Conservation (phyloP, 2,888 invertebrate genomes). For the Escarpia spicata region DNA sequence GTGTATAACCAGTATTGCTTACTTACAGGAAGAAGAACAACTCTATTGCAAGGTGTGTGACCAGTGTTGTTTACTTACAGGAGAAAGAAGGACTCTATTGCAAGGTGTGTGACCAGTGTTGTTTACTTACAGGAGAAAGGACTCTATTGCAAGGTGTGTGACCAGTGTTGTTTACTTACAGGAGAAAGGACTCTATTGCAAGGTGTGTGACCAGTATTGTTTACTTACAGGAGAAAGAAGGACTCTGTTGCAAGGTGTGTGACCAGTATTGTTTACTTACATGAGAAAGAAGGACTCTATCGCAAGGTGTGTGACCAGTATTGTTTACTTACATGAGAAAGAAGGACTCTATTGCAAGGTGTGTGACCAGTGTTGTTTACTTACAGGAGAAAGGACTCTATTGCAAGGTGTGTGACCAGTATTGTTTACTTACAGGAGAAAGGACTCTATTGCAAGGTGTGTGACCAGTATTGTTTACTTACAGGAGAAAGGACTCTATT, state of each 20-base stretch:
- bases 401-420: conserved; percentile 72
- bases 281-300: conserved; percentile 71
- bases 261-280: conserved; percentile 68
- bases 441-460: conserved; percentile 71
- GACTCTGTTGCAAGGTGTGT: conserved; percentile 71
- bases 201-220: conserved; percentile 71
- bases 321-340: conserved; percentile 66
- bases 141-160: conserved; percentile 71
- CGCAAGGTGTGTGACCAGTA: conserved; percentile 72
- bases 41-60: conserved; percentile 72
- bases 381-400: conserved; percentile 68
- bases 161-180: conserved; percentile 67
- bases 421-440: conserved; percentile 67
- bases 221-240: conserved; percentile 67
- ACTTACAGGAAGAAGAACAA: conserved; percentile 68
- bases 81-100: conserved; percentile 72
- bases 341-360: conserved; percentile 71
- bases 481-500: conserved; percentile 70
- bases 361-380: conserved; percentile 70
- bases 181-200: conserved; percentile 71
- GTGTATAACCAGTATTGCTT: conserved; percentile 71
- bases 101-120: conserved; percentile 72
- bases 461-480: conserved; percentile 69
- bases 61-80: conserved; percentile 65
- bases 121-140: conserved; percentile 68